phyloP scores from a whole-genome alignment of 2,113 vertebrate species.

The Neolamprologus brichardi region DNA sequence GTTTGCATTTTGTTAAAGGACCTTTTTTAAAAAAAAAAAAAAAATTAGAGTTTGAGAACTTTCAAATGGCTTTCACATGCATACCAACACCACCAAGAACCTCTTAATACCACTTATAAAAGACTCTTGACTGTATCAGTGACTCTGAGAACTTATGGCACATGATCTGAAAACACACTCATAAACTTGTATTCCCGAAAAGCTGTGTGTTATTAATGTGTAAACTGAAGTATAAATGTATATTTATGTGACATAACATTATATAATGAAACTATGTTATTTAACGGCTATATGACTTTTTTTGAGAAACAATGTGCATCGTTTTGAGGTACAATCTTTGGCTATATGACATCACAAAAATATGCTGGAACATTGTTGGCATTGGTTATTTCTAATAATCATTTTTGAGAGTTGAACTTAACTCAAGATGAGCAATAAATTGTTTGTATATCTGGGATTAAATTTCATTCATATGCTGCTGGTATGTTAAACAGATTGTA shows the following conservation, averaged over 20 bases:
- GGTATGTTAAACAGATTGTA: neutral
- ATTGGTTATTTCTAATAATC: constrained; percentile 29
- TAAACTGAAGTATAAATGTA: constrained; percentile 69
- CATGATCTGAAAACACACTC: constrained; percentile 44
- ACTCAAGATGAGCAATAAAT: constrained; percentile 61
- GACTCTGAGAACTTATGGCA: constrained; percentile 30
- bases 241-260: constrained; percentile 72
- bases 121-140: constrained; percentile 33
- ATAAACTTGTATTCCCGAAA: constrained; percentile 46
- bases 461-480: neutral
- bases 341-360: neutral
- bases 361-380: constrained; percentile 44
- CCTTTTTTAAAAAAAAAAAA: neutral
- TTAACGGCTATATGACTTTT: constrained; percentile 52
- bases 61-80: constrained; percentile 5
- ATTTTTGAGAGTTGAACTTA: constrained; percentile 50
- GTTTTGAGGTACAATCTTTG: constrained; percentile 6
- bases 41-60: neutral
- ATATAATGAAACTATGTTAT: constrained; percentile 69
- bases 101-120: constrained; percentile 12
- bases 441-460: constrained; percentile 58
- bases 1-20: constrained; percentile 13
- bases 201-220: constrained; percentile 57
- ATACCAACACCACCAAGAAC: constrained; percentile 15
- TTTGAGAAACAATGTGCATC: constrained; percentile 1